These are phyloP conservation scores for Phainopepla nitens DNA, from an alignment of 2,113 vertebrate species.

Conservation along the genomic window DNA sequence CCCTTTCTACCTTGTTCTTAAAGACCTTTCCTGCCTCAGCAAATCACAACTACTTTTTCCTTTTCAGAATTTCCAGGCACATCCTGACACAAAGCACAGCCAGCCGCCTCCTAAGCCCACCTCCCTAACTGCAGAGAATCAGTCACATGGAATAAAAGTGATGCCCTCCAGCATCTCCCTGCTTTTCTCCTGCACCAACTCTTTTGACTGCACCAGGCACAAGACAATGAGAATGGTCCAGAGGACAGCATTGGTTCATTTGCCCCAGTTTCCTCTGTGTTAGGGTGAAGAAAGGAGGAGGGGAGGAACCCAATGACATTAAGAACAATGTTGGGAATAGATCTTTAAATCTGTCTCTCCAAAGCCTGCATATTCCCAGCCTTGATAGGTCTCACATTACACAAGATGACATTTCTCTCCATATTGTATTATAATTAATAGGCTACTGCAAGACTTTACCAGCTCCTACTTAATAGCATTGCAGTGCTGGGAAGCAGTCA, in stretches of 20 bases:
- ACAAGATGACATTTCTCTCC: constrained; percentile 46
- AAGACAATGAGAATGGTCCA: background rate
- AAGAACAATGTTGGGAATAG: constrained; percentile 27
- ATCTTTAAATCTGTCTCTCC: constrained; percentile 40
- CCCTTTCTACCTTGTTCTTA: background rate
- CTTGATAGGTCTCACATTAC: constrained; percentile 40
- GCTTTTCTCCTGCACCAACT: background rate
- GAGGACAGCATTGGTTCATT: background rate
- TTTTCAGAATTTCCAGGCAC: background rate
- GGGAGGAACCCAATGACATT: background rate
- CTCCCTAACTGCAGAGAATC: background rate
- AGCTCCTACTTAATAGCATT: constrained; percentile 49
- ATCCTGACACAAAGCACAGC: background rate
- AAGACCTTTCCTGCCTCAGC: background rate
- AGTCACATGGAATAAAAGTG: background rate
- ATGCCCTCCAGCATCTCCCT: background rate
- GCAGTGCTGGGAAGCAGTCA: constrained; percentile 53
- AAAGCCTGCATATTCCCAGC: constrained; percentile 22
- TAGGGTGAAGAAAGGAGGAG: background rate
- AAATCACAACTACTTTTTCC: background rate
- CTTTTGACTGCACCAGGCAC: background rate
- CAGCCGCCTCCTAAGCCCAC: accelerated
- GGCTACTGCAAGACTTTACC: constrained; percentile 53
- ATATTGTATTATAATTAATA: constrained; percentile 52
- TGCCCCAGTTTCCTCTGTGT: background rate